Evolutionary conservation across 1,140 invertebrate genomes (phyloP).

Genomic region (Anoplolepis gracilipes): DNA sequence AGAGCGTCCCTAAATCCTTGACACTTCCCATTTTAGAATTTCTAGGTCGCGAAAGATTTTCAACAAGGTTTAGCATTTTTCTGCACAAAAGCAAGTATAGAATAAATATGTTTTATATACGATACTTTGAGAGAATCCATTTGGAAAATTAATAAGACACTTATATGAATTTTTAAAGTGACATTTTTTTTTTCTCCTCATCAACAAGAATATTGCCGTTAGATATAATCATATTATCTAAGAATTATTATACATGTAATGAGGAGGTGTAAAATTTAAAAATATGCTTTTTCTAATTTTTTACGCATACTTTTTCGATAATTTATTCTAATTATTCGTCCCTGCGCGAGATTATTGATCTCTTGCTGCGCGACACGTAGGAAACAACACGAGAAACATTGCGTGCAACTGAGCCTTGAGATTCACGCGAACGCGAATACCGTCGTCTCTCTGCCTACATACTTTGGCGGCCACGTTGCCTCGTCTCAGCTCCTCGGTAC

Average conservation of each 20-base stretch:
- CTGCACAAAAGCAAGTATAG: neutral
- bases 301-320: neutral
- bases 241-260: too few species aligned
- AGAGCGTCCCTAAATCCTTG: neutral
- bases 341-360: neutral
- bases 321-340: neutral
- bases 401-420: neutral
- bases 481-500: constrained; percentile 20
- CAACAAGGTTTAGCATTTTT: neutral
- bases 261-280: too few species aligned
- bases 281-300: neutral
- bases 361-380: too few species aligned
- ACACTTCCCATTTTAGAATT: neutral
- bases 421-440: constrained; percentile 5
- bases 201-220: too few species aligned
- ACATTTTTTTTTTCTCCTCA: too few species aligned
- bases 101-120: neutral
- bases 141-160: neutral
- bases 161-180: neutral
- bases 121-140: neutral
- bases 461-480: constrained; percentile 16
- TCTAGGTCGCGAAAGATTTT: neutral
- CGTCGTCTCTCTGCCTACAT: constrained; percentile 42
- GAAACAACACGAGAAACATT: neutral
- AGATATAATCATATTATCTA: too few species aligned